These are phyloP conservation scores for Vandiemenella viatica DNA, from an alignment of 2,888 invertebrate genomes.

Conservation along the genomic window DNA sequence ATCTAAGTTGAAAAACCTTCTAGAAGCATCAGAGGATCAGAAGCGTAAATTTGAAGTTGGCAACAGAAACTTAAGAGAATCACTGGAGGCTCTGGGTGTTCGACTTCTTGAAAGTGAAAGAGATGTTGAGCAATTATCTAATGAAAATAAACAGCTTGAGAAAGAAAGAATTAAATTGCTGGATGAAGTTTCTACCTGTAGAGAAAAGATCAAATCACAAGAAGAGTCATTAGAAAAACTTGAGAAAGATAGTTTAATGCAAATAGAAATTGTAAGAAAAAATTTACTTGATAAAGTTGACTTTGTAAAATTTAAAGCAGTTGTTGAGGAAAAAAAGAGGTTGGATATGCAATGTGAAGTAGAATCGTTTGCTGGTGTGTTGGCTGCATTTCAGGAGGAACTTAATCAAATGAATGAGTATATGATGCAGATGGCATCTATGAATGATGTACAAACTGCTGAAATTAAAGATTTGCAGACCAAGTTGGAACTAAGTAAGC, in stretches of 20 bases:
- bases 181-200: background rate
- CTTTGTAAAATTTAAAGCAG: background rate
- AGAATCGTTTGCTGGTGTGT: background rate
- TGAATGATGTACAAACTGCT: background rate
- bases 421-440: background rate
- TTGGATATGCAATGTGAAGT: background rate
- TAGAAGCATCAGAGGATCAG: constrained; percentile 1
- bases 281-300: constrained; percentile 4
- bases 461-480: background rate
- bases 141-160: constrained; percentile 1
- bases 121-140: constrained; percentile 6
- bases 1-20: background rate
- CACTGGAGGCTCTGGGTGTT: constrained; percentile 10
- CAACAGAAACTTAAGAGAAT: constrained; percentile 7
- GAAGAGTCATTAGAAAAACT: constrained; percentile 2
- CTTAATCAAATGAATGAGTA: constrained; percentile 5
- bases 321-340: background rate
- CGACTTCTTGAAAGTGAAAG: constrained; percentile 12
- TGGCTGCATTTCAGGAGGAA: background rate
- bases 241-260: constrained; percentile 5
- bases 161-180: constrained; percentile 1
- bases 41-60: constrained; percentile 12
- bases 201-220: background rate
- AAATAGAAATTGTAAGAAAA: constrained; percentile 4
- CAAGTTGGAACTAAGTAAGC: background rate